phyloP scores from a whole-genome alignment of 1,140 invertebrate genomes.

The Drosophila mayri region DNA sequence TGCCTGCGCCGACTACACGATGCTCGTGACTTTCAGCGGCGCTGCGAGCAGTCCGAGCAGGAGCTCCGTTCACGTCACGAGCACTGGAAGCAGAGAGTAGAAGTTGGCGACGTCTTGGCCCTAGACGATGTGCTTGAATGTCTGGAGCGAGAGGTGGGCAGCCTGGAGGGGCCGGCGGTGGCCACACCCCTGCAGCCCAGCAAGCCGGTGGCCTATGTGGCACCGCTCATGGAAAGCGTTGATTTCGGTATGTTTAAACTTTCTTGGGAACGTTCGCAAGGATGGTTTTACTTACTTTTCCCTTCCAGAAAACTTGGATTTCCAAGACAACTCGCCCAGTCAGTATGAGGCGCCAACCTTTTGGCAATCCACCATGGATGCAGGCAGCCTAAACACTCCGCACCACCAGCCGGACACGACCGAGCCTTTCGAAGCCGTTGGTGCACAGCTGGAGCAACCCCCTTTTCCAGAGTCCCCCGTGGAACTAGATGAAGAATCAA shows the following conservation, averaged over 20 bases:
- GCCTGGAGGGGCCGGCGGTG: conserved; percentile 38
- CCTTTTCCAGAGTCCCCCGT: conserved; percentile 6
- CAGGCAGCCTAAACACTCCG: conserved; percentile 58
- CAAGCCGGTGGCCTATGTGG: conserved; percentile 47
- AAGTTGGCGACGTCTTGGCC: conserved; percentile 49
- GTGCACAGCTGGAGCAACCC: not conserved
- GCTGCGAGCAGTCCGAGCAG: conserved; percentile 65
- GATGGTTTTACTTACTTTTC: not conserved
- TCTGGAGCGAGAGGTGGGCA: conserved; percentile 67
- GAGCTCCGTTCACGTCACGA: conserved; percentile 63
- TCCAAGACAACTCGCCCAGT: conserved; percentile 29
- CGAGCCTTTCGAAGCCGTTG: conserved; percentile 3
- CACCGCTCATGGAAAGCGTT: conserved; percentile 50
- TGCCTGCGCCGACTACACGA: conserved; percentile 64
- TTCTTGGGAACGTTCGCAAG: too few relatives aligned
- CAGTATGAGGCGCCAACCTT: not conserved
- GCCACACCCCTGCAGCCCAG: conserved; percentile 4
- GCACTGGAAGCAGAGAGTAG: conserved; percentile 58
- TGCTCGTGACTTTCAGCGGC: conserved; percentile 61
- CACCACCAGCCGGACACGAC: conserved; percentile 40
- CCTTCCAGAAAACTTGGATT: conserved; percentile 24
- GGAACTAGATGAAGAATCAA: not conserved
- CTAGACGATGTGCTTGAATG: conserved; percentile 72
- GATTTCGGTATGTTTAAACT: conserved; percentile 57
- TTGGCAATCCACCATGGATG: conserved; percentile 31